Percentiles rank a stretch among this genome's conserved stretches.
These are phyloP conservation scores for Corapipo altera DNA, from an alignment of 2,113 vertebrate genomes.

Conservation along the genomic window DNA sequence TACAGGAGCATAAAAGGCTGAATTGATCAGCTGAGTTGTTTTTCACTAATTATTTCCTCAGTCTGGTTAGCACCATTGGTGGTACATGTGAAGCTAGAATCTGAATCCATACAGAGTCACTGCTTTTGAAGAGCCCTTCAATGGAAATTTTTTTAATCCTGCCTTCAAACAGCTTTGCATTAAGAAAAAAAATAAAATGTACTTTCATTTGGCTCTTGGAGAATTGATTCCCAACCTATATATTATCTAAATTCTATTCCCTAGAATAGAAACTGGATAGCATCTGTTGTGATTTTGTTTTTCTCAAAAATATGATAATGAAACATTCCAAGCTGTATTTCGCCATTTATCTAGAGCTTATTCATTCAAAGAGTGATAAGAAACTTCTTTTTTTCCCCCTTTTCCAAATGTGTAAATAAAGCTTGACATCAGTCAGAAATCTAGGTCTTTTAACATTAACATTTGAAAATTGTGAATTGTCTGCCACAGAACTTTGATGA, in stretches of 20 bases:
- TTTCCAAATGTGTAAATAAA: slow-evolving; percentile 54
- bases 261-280: background rate
- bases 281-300: slow-evolving; percentile 54
- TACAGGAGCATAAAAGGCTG: background rate
- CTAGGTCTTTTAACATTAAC: slow-evolving; percentile 52
- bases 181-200: background rate
- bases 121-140: background rate
- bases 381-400: background rate
- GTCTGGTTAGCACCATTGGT: background rate
- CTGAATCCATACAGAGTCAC: background rate
- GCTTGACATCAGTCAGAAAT: slow-evolving; percentile 53
- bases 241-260: slow-evolving; percentile 47
- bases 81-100: background rate
- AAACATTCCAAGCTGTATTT: slow-evolving; percentile 48
- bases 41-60: background rate
- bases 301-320: slow-evolving; percentile 28
- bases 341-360: slow-evolving; percentile 44
- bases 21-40: background rate
- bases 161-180: background rate
- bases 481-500: slow-evolving; percentile 48
- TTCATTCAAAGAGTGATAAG: slow-evolving; percentile 44
- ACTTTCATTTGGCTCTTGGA: background rate
- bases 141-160: background rate
- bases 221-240: slow-evolving; percentile 29
- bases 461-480: slow-evolving; percentile 63